Evolutionary conservation across 2,113 vertebrate species (phyloP).

Genomic region (Labrus mixtus): DNA sequence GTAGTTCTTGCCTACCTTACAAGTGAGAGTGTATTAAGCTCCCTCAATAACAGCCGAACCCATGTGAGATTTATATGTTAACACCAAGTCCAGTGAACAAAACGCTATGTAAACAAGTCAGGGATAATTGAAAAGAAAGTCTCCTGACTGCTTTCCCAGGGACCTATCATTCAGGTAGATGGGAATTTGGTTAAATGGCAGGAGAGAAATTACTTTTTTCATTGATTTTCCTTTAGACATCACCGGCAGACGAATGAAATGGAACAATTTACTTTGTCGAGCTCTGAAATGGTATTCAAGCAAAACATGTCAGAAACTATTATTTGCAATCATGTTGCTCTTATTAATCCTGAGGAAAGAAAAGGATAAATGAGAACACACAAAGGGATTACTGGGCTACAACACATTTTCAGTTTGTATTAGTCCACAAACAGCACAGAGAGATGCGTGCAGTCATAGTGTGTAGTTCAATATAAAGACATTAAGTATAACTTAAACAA

Average conservation of each 20-base stretch:
- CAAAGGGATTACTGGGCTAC: slow-evolving; percentile 71
- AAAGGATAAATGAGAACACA: slow-evolving; percentile 74
- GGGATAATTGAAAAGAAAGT: slow-evolving; percentile 94
- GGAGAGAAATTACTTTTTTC: slow-evolving; percentile 93
- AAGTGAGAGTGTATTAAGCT: slow-evolving; percentile 94
- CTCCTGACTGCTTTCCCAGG: slow-evolving; percentile 88
- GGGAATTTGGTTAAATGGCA: slow-evolving; percentile 87
- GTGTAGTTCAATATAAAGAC: slow-evolving; percentile 27
- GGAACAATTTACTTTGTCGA: slow-evolving; percentile 87
- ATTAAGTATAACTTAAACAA: slow-evolving; percentile 43
- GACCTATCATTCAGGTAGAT: slow-evolving; percentile 88
- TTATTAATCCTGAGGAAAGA: slow-evolving; percentile 80
- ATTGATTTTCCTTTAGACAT: slow-evolving; percentile 93
- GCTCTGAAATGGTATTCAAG: slow-evolving; percentile 82
- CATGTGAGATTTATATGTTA: slow-evolving; percentile 87
- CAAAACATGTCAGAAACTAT: slow-evolving; percentile 90
- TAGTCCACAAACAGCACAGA: slow-evolving; percentile 53
- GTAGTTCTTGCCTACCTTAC: slow-evolving; percentile 93
- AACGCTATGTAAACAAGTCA: slow-evolving; percentile 93
- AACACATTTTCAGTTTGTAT: slow-evolving; percentile 66
- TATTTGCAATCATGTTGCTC: slow-evolving; percentile 87
- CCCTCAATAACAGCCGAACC: slow-evolving; percentile 86
- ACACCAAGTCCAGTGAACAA: slow-evolving; percentile 80
- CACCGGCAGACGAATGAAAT: slow-evolving; percentile 91
- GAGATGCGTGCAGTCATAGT: slow-evolving; percentile 34